Base-by-base conservation (phyloP, 2,113 vertebrate species). In the Malurus cyaneus region DNA sequence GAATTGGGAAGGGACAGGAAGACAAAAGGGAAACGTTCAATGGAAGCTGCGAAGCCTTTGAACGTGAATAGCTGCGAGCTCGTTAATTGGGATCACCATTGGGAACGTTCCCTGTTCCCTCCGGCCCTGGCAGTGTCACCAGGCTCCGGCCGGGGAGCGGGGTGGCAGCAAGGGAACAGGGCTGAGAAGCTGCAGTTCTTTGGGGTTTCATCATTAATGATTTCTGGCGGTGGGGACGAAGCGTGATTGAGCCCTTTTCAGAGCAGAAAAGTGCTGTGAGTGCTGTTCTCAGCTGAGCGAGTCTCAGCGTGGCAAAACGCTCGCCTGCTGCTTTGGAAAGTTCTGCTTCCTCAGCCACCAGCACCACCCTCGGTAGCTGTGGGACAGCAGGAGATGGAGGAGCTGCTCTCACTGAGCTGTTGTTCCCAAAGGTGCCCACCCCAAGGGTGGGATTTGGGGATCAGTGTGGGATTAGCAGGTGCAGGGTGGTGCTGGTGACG, bases 171-270 rank as follows among this genome's bases (percentile, higher is more conserved):
- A 86, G 46, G 62, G 52, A 53, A 60, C 54, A 14, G 18, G 50
- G 69, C 88, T 59, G 79, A 92, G 89, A 80, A 74, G 69, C 86
- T 74, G 71, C 26, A 0, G 28, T 31, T 42, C 56, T 72, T 65
- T 76, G 26, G 62, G 62, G 46, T 74, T 80, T 64, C 6, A 2
- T 67, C 11, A 6, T 80, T 95, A 92, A 94, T 95, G 97, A 93
- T 93, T 93, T 81, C 72, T 67, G 92, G 92, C 25, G 14, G 61
- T 41, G 78, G 80, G 87, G 80, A 25, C 14, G 80, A 91, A 91
- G 87, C 24, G 29, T 39, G 71, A 84, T 56, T 80, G 96, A 95
- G 92, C 86, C 9, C 92, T 96, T 59, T 73, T 82, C 81, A 64
- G 82, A 77, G 76, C 94, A 95, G 93, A 80, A 61, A 89, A 89